A percentile compares a stretch with the other conserved stretches of the same genome.
These are phyloP conservation scores for Adrianichthys oophorus DNA, from an alignment of 2,797 vertebrate species.

Conservation along the genomic window DNA sequence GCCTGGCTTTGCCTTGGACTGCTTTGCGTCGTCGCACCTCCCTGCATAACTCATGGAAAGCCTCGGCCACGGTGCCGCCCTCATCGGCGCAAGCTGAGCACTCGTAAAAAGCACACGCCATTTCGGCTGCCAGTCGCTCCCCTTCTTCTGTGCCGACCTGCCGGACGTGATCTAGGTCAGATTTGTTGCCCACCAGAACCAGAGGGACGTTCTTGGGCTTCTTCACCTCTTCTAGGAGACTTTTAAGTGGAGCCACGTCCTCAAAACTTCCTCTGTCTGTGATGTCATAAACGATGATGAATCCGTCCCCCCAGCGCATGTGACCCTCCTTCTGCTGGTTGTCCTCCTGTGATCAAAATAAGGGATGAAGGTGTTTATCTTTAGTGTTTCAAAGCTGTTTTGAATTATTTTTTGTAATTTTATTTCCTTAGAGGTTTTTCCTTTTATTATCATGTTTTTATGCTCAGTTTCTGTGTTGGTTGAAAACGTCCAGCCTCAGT, in stretches of 20 bases:
- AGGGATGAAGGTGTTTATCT: neutral
- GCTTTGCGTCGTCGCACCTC: slow-evolving; percentile 91
- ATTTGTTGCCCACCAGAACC: slow-evolving; percentile 96
- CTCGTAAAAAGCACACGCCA: slow-evolving; percentile 96
- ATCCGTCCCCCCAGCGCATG: slow-evolving; percentile 95
- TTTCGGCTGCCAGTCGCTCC: slow-evolving; percentile 91
- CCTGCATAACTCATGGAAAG: slow-evolving; percentile 93
- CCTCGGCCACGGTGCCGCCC: slow-evolving; percentile 87
- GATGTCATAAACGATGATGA: slow-evolving; percentile 96
- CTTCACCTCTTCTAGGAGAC: slow-evolving; percentile 91
- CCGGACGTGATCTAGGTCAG: slow-evolving; percentile 91
- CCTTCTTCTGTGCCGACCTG: slow-evolving; percentile 95
- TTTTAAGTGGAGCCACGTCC: slow-evolving; percentile 88
- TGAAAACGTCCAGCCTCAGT: too few relatives aligned
- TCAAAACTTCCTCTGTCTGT: slow-evolving; percentile 95
- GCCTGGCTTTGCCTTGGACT: slow-evolving; percentile 91
- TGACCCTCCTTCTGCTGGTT: slow-evolving; percentile 91
- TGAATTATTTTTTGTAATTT: too few relatives aligned
- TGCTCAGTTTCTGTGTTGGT: too few relatives aligned
- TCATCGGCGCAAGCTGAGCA: slow-evolving; percentile 94
- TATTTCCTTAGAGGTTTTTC: too few relatives aligned
- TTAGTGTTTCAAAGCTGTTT: too few relatives aligned
- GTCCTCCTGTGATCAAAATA: slow-evolving; percentile 83
- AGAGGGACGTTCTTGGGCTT: slow-evolving; percentile 93
- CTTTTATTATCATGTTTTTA: too few relatives aligned